Evolutionary conservation across 2,888 invertebrate genomes (phyloP).

Genomic region (Xanthorhoe designata): DNA sequence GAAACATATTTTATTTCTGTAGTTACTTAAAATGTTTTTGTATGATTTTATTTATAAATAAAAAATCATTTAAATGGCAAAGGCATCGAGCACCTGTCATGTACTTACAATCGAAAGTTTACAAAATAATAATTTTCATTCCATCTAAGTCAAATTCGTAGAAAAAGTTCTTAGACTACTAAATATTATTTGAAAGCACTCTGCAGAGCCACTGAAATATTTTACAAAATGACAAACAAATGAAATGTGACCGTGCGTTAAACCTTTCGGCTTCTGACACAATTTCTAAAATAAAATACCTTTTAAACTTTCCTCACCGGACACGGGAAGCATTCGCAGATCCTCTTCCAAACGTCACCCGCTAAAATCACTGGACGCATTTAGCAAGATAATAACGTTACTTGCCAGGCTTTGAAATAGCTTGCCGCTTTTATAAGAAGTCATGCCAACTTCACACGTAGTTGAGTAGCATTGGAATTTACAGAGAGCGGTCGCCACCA

Average conservation of each 20-base stretch:
- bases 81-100: no score
- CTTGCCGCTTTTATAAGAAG: slow-evolving; percentile 33
- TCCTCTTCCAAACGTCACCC: slow-evolving; percentile 40
- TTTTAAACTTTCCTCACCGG: slow-evolving; percentile 12
- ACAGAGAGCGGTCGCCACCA: slow-evolving; percentile 37
- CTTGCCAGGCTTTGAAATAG: slow-evolving; percentile 33
- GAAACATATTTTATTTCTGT: no score
- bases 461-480: slow-evolving; percentile 42
- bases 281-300: slow-evolving; percentile 8
- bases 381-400: slow-evolving; percentile 37
- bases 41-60: no score
- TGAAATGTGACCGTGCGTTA: not conserved
- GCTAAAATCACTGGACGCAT: slow-evolving; percentile 28
- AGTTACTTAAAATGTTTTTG: no score
- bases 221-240: not conserved
- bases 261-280: slow-evolving; percentile 1
- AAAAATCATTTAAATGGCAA: no score
- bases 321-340: slow-evolving; percentile 17
- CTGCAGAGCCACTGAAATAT: not conserved
- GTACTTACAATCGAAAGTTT: no score
- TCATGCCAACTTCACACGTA: slow-evolving; percentile 38
- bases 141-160: no score
- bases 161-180: no score
- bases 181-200: not conserved
- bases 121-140: no score